Conservation (phyloP, 2,888 invertebrate genomes). For the Drosophila prolongata region DNA sequence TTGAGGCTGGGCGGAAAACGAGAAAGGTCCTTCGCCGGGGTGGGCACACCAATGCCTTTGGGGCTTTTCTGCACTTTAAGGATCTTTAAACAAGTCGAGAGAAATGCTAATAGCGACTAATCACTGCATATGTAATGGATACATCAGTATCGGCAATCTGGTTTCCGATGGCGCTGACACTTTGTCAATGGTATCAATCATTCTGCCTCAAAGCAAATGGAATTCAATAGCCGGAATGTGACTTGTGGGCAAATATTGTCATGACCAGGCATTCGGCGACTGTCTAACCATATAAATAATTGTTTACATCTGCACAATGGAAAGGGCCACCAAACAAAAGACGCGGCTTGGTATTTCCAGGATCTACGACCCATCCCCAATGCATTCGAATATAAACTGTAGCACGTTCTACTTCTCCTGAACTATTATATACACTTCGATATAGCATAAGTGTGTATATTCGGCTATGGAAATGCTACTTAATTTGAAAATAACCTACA, state of each 20-base stretch:
- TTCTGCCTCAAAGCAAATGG: constrained; percentile 15
- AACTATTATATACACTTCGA: constrained; percentile 30
- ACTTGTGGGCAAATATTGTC: constrained; percentile 31
- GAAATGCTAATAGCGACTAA: constrained; percentile 20
- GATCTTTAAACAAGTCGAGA: constrained; percentile 26
- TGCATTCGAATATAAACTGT: constrained; percentile 7
- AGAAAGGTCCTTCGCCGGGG: neutral
- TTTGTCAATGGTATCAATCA: constrained; percentile 34
- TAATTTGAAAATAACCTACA: no score
- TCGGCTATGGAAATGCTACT: no score
- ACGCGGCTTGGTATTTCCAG: constrained; percentile 17
- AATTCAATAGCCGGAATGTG: constrained; percentile 33
- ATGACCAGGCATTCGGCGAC: constrained; percentile 3
- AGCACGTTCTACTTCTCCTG: neutral
- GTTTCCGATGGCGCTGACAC: neutral
- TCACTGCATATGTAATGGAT: constrained; percentile 13
- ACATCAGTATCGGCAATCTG: constrained; percentile 11
- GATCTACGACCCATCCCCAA: neutral
- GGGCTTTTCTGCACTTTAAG: constrained; percentile 27
- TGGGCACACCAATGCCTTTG: constrained; percentile 5
- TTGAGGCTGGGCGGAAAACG: constrained; percentile 42
- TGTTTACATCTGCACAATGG: constrained; percentile 37
- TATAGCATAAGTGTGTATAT: neutral
- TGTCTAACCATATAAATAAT: constrained; percentile 44
- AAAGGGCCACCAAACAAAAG: constrained; percentile 31